These are phyloP conservation scores for Halichoerus grypus DNA, from an alignment of 2,113 vertebrate species.

Conservation along the genomic window DNA sequence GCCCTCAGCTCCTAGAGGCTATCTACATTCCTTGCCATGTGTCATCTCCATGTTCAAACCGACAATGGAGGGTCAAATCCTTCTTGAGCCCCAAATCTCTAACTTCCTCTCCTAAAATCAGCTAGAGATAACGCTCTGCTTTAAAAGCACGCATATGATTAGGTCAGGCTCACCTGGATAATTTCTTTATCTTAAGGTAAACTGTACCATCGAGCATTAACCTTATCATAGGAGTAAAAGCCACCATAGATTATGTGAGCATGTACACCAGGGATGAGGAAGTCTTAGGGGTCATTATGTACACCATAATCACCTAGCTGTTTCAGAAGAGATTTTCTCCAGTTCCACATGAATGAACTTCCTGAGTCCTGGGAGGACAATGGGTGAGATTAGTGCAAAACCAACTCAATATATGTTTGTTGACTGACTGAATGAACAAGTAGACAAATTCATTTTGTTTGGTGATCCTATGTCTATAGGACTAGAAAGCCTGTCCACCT, in stretches of 20 bases:
- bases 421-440: background rate
- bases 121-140: background rate
- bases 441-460: slow-evolving; percentile 2
- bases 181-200: background rate
- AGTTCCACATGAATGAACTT: slow-evolving; percentile 4
- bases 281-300: background rate
- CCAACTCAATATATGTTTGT: background rate
- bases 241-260: background rate
- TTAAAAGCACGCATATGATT: background rate
- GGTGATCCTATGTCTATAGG: background rate
- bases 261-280: background rate
- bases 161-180: background rate
- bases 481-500: background rate
- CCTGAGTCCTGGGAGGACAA: background rate
- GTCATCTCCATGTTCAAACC: background rate
- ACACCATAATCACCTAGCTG: background rate
- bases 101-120: background rate
- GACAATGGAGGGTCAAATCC: background rate
- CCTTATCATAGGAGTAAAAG: background rate
- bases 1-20: background rate
- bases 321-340: slow-evolving; percentile 4
- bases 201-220: background rate
- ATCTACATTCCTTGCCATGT: background rate
- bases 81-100: background rate
- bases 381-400: background rate